phyloP scores from a whole-genome alignment of 2,797 vertebrate genomes.

The Macropodus opercularis region DNA sequence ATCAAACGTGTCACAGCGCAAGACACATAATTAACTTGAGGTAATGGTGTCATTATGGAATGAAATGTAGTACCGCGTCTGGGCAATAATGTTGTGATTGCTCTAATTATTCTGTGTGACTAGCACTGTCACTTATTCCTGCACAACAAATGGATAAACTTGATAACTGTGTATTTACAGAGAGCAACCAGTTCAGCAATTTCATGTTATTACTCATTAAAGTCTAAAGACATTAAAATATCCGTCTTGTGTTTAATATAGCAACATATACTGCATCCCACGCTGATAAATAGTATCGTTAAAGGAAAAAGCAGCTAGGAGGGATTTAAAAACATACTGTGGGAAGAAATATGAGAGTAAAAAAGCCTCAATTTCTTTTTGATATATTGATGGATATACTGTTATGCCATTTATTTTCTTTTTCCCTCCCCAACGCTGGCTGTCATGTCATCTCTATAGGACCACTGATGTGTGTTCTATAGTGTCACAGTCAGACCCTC shows the following conservation, averaged over 20 bases:
- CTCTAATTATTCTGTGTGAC: slow-evolving; percentile 67
- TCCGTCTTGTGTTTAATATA: slow-evolving; percentile 1
- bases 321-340: not conserved
- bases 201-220: slow-evolving; percentile 37
- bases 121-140: slow-evolving; percentile 55
- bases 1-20: slow-evolving; percentile 69
- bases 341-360: slow-evolving; percentile 2
- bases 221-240: slow-evolving; percentile 4
- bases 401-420: slow-evolving; percentile 6
- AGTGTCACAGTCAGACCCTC: slow-evolving; percentile 74
- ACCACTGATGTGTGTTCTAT: slow-evolving; percentile 65
- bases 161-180: slow-evolving; percentile 44
- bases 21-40: slow-evolving; percentile 67
- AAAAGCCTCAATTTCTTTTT: slow-evolving; percentile 15
- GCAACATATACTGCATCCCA: not conserved
- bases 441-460: slow-evolving; percentile 56
- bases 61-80: slow-evolving; percentile 62
- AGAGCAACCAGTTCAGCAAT: slow-evolving; percentile 34
- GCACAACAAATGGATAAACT: slow-evolving; percentile 53
- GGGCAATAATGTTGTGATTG: slow-evolving; percentile 63
- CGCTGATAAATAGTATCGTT: not conserved
- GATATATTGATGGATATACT: slow-evolving; percentile 20
- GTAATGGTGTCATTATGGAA: slow-evolving; percentile 71
- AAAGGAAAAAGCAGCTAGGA: not conserved
- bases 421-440: slow-evolving; percentile 9